These are phyloP conservation scores for Caenorhabditis auriculariae DNA, from an alignment of 2,888 invertebrate genomes.

Conservation along the genomic window DNA sequence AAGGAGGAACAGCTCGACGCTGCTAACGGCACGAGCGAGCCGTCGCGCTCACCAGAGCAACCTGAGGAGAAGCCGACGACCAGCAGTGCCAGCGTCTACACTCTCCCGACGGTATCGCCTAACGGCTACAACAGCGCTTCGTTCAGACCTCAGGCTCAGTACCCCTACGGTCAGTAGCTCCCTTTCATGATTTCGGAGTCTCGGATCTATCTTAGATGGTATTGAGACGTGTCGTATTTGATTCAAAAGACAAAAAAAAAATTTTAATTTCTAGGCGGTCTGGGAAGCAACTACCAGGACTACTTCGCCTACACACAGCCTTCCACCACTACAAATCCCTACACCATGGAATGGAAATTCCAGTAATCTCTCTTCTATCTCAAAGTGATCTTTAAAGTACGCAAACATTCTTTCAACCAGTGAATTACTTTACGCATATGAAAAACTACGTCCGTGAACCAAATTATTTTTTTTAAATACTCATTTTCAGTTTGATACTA, in stretches of 20 bases:
- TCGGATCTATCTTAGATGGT: background rate
- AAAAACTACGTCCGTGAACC: too few relatives aligned
- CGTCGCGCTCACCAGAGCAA: slow-evolving; percentile 11
- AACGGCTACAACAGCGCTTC: slow-evolving; percentile 19
- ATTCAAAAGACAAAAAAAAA: background rate
- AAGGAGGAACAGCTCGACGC: slow-evolving; percentile 20
- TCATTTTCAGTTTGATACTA: too few relatives aligned
- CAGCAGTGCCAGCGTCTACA: slow-evolving; percentile 4
- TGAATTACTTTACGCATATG: too few relatives aligned
- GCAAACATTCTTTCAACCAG: too few relatives aligned
- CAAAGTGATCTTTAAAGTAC: too few relatives aligned
- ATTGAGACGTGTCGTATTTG: too few relatives aligned
- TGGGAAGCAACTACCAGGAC: slow-evolving; percentile 22
- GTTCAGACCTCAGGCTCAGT: slow-evolving; percentile 38
- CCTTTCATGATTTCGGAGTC: background rate
- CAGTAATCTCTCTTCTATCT: too few relatives aligned
- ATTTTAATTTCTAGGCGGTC: slow-evolving; percentile 5
- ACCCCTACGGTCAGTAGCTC: slow-evolving; percentile 28
- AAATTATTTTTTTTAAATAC: too few relatives aligned
- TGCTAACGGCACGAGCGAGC: slow-evolving; percentile 6
- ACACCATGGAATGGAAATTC: slow-evolving; percentile 20
- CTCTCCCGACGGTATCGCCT: slow-evolving; percentile 16
- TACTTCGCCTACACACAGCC: slow-evolving; percentile 20
- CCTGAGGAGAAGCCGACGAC: too few relatives aligned
- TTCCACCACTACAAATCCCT: slow-evolving; percentile 3